Percentiles rank a stretch among this genome's conserved stretches.
Conservation (phyloP, 2,888 invertebrate species). For the Micropterix aruncella region DNA sequence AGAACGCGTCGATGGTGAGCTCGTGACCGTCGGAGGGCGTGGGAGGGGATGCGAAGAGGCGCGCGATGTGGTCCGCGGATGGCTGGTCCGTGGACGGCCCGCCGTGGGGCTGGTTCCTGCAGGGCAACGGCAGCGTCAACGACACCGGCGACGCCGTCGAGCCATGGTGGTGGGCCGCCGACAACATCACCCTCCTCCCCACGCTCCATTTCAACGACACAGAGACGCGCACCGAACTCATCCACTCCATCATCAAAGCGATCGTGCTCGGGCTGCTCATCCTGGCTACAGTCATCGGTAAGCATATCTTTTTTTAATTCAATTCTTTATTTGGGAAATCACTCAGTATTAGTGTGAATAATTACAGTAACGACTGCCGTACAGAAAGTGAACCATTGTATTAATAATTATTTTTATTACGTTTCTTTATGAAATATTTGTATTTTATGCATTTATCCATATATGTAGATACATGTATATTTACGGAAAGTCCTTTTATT, state of each 20-base stretch:
- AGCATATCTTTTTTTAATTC: slow-evolving; percentile 14
- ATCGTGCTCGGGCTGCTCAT: slow-evolving; percentile 44
- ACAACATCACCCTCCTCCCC: not conserved
- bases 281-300: slow-evolving; percentile 48
- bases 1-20: not conserved
- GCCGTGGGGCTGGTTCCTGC: not conserved
- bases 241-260: slow-evolving; percentile 47
- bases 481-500: too few species aligned
- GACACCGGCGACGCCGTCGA: not conserved
- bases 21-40: not conserved
- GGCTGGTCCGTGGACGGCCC: not conserved
- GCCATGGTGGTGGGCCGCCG: not conserved
- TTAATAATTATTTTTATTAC: too few species aligned
- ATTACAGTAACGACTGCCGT: too few species aligned
- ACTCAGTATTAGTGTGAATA: too few species aligned
- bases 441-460: too few species aligned
- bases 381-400: too few species aligned
- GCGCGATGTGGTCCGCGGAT: not conserved
- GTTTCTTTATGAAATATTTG: too few species aligned
- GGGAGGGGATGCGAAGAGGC: not conserved
- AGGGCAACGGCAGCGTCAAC: not conserved
- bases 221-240: slow-evolving; percentile 36
- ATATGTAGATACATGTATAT: too few species aligned
- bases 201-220: not conserved
- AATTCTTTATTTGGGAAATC: too few species aligned